Conservation (phyloP, 2,797 vertebrate genomes). For the Anolis apletophallus region DNA sequence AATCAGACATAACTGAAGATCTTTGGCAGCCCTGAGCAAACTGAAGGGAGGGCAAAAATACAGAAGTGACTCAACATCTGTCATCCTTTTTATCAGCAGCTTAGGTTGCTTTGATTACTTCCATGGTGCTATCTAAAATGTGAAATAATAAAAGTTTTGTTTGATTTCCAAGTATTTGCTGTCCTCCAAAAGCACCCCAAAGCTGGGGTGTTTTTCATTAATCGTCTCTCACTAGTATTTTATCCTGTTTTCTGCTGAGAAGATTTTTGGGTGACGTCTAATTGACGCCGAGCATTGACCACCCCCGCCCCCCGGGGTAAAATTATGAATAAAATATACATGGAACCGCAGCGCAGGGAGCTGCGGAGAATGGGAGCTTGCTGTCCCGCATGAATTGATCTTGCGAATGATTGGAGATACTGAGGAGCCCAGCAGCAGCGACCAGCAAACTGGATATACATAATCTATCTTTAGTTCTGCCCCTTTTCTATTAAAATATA, state of each 20-base stretch:
- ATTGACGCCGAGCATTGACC: too few species aligned
- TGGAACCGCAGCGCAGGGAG: too few species aligned
- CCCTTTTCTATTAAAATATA: too few species aligned
- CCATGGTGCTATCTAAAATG: neutral
- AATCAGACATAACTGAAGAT: conserved; percentile 45
- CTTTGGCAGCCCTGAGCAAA: neutral
- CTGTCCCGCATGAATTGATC: too few species aligned
- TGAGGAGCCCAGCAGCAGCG: too few species aligned
- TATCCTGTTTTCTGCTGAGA: neutral
- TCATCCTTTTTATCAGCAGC: too few species aligned
- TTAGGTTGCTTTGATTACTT: neutral
- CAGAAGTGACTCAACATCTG: neutral
- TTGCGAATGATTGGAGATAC: too few species aligned
- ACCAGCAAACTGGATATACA: too few species aligned
- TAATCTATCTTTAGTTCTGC: too few species aligned
- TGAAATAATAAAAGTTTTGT: conserved; percentile 20
- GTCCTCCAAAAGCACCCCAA: neutral
- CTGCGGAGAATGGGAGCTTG: too few species aligned
- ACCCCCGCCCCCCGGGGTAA: too few species aligned
- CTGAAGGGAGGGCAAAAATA: neutral
- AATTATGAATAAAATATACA: too few species aligned
- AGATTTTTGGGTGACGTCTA: neutral
- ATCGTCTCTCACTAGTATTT: neutral
- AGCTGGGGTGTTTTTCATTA: neutral
- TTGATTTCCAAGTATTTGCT: neutral